phyloP scores from a whole-genome alignment of 2,888 invertebrate species.

The Amblyteles armatorius region DNA sequence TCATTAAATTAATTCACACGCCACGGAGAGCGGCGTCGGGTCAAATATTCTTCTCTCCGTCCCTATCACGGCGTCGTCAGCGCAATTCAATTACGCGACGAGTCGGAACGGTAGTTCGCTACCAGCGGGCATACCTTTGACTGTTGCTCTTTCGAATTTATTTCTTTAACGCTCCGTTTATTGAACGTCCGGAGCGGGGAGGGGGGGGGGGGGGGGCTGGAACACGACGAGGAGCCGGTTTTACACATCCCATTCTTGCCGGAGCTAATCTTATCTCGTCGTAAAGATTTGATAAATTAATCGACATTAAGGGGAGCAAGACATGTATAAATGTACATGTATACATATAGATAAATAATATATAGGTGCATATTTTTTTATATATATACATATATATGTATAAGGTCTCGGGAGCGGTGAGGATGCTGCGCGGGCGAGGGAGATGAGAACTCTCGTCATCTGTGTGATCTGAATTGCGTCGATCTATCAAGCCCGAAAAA shows the following conservation, averaged over 20 bases:
- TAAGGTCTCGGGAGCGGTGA: not conserved
- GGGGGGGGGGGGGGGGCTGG: not conserved
- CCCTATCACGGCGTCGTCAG: not conserved
- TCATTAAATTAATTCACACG: constrained; percentile 50
- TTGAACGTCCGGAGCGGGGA: not conserved
- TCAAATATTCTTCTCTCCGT: constrained; percentile 34
- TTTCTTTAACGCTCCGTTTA: constrained; percentile 27
- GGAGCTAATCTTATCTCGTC: constrained; percentile 65
- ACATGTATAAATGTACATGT: not conserved
- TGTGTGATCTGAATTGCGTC: constrained; percentile 78
- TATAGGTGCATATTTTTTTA: not conserved
- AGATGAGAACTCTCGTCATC: constrained; percentile 72
- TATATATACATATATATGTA: not conserved
- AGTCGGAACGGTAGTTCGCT: constrained; percentile 43
- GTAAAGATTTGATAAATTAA: constrained; percentile 81
- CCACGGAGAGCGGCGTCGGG: not conserved
- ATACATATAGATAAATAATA: too few species aligned
- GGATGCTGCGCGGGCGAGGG: constrained; percentile 10
- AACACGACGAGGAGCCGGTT: constrained; percentile 60
- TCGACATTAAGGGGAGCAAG: constrained; percentile 77
- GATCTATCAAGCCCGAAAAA: constrained; percentile 78
- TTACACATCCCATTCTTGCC: constrained; percentile 38
- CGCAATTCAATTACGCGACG: constrained; percentile 58
- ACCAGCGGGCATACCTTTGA: constrained; percentile 42
- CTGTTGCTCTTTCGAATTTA: constrained; percentile 9